phyloP scores from a whole-genome alignment of 2,113 vertebrate species.

The Thinocorus orbignyianus region DNA sequence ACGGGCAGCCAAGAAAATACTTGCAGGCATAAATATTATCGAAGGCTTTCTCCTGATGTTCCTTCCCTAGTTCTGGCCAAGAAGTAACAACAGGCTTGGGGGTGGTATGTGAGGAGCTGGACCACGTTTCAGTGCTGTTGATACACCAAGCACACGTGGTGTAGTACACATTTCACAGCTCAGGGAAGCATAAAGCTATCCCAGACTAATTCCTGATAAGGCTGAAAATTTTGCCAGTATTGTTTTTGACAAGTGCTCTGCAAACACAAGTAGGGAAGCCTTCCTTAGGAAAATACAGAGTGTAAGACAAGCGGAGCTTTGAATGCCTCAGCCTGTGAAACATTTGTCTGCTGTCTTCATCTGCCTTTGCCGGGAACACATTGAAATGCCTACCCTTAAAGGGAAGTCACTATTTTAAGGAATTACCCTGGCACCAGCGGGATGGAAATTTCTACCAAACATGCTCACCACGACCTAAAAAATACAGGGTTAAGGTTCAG shows the following conservation, averaged over 20 bases:
- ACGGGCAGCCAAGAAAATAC: neutral
- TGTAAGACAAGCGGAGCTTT: neutral
- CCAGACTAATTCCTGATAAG: neutral
- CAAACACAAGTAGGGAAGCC: neutral
- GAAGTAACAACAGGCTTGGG: neutral
- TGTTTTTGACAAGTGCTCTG: neutral
- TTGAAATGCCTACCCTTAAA: constrained; percentile 44
- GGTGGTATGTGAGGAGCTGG: neutral
- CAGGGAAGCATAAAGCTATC: neutral
- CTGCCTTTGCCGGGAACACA: neutral
- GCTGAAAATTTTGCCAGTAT: neutral
- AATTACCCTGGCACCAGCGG: neutral
- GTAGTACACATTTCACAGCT: neutral
- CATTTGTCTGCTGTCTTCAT: neutral
- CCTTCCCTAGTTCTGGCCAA: neutral
- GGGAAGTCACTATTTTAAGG: constrained; percentile 51
- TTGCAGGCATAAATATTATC: neutral
- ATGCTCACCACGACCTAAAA: neutral
- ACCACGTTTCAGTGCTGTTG: neutral
- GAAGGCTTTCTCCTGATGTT: neutral
- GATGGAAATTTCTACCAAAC: neutral
- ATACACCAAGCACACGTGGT: rapidly evolving
- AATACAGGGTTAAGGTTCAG: neutral
- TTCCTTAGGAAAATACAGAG: neutral
- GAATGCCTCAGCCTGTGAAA: neutral